Base-by-base conservation (phyloP, 1,140 invertebrate species). In the Zaprionus ghesquierei region DNA sequence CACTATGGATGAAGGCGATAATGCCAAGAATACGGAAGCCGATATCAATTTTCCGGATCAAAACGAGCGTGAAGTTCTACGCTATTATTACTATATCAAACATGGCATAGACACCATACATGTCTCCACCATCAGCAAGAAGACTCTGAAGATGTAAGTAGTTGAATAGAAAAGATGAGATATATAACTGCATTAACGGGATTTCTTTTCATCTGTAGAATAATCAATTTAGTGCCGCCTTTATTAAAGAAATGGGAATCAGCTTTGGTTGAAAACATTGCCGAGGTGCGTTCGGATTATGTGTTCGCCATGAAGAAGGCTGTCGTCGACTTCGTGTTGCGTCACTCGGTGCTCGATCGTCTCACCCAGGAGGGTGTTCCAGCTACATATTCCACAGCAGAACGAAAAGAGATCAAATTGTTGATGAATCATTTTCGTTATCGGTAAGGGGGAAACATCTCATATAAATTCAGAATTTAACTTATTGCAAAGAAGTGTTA, bases 61-160 rank as follows among this genome's bases (percentile, higher is more conserved):
- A 8, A 92, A 94, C 29, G 95, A 97, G 77, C 94, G 94, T 61
- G 94, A 96, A 81, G 92, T 96, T 73, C 91, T 97, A 76, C 94
- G 96, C 73, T 98, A 98, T 92, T 97, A 98, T 90, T 97, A 97
- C 92, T 98, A 98, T 81, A 95, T 98, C 56, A 95, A 95, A 82
- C 95, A 97, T 92, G 97, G 97, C 0, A 95, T 98, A 31, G 97
- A 98, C 87, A 97, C 97, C 35, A 94, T 95, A 59, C 95, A 97
- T 90, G 96, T 98, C 1, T 95, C 96, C 18, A 95, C 97, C 2
- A 94, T 98, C 91, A 94, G 94, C 86, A 93, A 93, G 74, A 93
- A 94, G 93, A 92, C 95, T 82, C 92, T 94, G 41, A 90, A 93
- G 31, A 93, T 92, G 94, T 94, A 81, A 78, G 81, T 2, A 38